Conservation (phyloP, 2,888 invertebrate genomes). For the Thymelicus sylvestris region DNA sequence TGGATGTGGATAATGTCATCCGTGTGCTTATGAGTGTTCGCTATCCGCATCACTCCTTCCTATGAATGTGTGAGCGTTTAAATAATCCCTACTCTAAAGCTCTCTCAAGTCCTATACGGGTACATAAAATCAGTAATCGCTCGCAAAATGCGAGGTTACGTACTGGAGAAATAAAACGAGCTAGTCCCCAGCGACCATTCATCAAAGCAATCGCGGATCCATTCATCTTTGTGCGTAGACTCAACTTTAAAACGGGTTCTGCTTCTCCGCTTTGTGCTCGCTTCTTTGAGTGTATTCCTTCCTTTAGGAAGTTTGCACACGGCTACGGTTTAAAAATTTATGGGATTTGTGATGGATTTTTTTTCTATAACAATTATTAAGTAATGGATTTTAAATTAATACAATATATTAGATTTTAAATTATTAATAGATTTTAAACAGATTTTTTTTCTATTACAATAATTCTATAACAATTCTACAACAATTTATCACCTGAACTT, state of each 20-base stretch:
- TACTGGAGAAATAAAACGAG: slow-evolving; percentile 4
- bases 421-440: no score
- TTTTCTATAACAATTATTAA: no score
- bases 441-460: no score
- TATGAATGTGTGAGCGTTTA: no score
- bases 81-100: not conserved
- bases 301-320: slow-evolving; percentile 26
- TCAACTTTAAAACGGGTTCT: slow-evolving; percentile 34
- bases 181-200: slow-evolving; percentile 15
- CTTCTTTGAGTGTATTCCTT: slow-evolving; percentile 26
- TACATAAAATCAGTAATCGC: slow-evolving; percentile 12
- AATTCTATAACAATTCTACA: no score
- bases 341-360: no score
- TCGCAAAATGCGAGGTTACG: slow-evolving; percentile 1
- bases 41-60: no score
- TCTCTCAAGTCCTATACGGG: not conserved
- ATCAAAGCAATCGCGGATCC: slow-evolving; percentile 30
- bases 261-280: slow-evolving; percentile 28
- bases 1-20: no score
- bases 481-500: no score
- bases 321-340: not conserved
- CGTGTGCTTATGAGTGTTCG: no score
- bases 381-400: no score
- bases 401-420: no score
- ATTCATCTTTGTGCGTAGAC: slow-evolving; percentile 35